Conservation (phyloP, 2,888 invertebrate genomes). For the Hyalella azteca region DNA sequence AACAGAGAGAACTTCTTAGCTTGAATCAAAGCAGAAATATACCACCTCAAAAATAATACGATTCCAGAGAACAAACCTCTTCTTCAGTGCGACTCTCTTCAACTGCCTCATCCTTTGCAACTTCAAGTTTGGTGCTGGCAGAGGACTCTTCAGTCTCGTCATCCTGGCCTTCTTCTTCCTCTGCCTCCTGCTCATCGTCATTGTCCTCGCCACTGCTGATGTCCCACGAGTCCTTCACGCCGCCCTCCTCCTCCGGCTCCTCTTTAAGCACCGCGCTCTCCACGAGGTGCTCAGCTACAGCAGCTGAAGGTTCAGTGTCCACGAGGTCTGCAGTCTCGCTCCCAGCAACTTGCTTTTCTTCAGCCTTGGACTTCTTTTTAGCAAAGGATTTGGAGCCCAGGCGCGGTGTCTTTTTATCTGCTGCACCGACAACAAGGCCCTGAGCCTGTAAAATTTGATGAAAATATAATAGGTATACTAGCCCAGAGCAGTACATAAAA, state of each 20-base stretch:
- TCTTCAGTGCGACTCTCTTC: background rate
- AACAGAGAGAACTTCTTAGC: too few species aligned
- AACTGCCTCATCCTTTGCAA: background rate
- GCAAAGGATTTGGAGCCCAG: slow-evolving; percentile 72
- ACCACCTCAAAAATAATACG: background rate
- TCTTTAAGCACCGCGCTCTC: slow-evolving; percentile 40
- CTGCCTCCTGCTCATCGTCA: slow-evolving; percentile 60
- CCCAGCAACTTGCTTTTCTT: slow-evolving; percentile 47
- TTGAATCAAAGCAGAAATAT: background rate
- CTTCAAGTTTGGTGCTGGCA: background rate
- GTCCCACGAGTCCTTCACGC: slow-evolving; percentile 61
- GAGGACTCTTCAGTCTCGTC: slow-evolving; percentile 44
- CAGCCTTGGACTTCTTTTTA: slow-evolving; percentile 68
- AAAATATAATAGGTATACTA: too few species aligned
- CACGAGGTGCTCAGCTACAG: background rate
- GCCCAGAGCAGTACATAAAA: too few species aligned
- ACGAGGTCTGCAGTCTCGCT: background rate
- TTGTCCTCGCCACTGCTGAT: slow-evolving; percentile 63
- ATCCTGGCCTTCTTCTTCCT: slow-evolving; percentile 55
- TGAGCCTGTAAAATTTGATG: slow-evolving; percentile 68
- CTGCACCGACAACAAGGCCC: slow-evolving; percentile 76
- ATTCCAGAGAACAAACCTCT: background rate
- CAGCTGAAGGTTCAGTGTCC: background rate
- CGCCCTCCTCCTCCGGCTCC: slow-evolving; percentile 61
- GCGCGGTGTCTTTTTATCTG: slow-evolving; percentile 69